phyloP scores from a whole-genome alignment of 2,888 invertebrate species.

The Phyto melanocephala region DNA sequence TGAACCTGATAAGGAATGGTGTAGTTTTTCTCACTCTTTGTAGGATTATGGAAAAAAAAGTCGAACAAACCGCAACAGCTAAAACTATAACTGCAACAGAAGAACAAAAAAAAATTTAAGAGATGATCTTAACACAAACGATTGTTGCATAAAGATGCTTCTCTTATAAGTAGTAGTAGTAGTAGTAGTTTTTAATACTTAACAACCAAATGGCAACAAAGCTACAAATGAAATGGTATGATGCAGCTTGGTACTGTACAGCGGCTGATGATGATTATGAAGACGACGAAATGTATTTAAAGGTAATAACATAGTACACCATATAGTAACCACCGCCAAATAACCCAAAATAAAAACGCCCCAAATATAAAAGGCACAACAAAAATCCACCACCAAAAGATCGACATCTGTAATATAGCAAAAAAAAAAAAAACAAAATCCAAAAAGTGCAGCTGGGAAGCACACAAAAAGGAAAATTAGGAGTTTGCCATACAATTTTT shows the following conservation, averaged over 20 bases:
- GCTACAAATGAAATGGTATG: not conserved
- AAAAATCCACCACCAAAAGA: slow-evolving; percentile 43
- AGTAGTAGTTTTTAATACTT: slow-evolving; percentile 42
- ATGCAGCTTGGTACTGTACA: not conserved
- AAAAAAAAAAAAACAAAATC: not conserved
- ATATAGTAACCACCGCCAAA: slow-evolving; percentile 66
- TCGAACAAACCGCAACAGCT: not conserved
- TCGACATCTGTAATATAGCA: slow-evolving; percentile 45
- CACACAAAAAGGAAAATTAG: slow-evolving; percentile 25
- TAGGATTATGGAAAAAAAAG: slow-evolving; percentile 35
- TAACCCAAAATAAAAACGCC: slow-evolving; percentile 68
- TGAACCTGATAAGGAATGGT: slow-evolving; percentile 72
- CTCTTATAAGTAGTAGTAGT: slow-evolving; percentile 13
- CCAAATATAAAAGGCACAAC: slow-evolving; percentile 71
- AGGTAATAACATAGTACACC: slow-evolving; percentile 71
- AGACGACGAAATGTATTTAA: slow-evolving; percentile 68
- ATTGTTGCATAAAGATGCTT: slow-evolving; percentile 57
- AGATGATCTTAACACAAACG: slow-evolving; percentile 58
- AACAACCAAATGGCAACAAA: slow-evolving; percentile 28
- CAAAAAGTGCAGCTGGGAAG: slow-evolving; percentile 65
- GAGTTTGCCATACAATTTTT: slow-evolving; percentile 27
- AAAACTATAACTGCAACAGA: not conserved
- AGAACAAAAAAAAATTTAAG: slow-evolving; percentile 9
- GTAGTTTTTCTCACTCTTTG: slow-evolving; percentile 74
- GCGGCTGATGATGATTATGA: slow-evolving; percentile 54